Evolutionary conservation across 1,140 invertebrate species (phyloP), one percentile per base, ranked within the genome.

Genomic region (Asbolus verrucosus): DNA sequence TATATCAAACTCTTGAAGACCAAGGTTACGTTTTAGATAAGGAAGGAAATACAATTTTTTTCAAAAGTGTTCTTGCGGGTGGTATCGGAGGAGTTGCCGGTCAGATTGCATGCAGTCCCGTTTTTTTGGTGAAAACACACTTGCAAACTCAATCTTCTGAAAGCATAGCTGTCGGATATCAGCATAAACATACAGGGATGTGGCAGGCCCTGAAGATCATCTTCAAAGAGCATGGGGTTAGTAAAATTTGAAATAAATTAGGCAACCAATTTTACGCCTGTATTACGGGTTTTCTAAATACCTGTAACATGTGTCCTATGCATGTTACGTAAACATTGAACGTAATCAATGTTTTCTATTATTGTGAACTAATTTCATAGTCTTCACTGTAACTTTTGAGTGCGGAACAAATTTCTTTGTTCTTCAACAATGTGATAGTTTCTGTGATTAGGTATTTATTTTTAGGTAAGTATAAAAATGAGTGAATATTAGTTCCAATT

Each of bases 101-200:
- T 6, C 90, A 91, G 13, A 85, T 88, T 43, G 77, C 89, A 13
- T 92, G 89, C 1, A 94, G 92, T 77, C 94, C 94, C 0, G 89
- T 95, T 70, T 95, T 92, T 79, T 81, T 96, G 81, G 85, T 97
- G 4, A 97, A 97, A 84, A 95, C 93, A 0, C 92, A 96, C 77
- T 81, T 96, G 6, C 95, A 97, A 79, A 87, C 93, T 0, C 89
- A 92, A 70, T 88, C 90, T 0, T 87, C 89, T 0, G 83, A 84
- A 46, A 82, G 85, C 4, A 94, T 96, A 65, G 94, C 94, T 5
- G 94, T 97, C 0, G 95, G 95, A 0, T 87, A 91, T 82, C 95
- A 97, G 76, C 94, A 96, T 76, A 78, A 85, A 1, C 90, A 94
- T 77, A 81, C 82, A 14, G 88, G 90, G 6, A 90, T 92, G 74